A percentile compares a stretch with the other conserved stretches of the same genome.
These are phyloP conservation scores for Babyrousa celebensis DNA, from an alignment of 2,797 vertebrate species.

Conservation along the genomic window DNA sequence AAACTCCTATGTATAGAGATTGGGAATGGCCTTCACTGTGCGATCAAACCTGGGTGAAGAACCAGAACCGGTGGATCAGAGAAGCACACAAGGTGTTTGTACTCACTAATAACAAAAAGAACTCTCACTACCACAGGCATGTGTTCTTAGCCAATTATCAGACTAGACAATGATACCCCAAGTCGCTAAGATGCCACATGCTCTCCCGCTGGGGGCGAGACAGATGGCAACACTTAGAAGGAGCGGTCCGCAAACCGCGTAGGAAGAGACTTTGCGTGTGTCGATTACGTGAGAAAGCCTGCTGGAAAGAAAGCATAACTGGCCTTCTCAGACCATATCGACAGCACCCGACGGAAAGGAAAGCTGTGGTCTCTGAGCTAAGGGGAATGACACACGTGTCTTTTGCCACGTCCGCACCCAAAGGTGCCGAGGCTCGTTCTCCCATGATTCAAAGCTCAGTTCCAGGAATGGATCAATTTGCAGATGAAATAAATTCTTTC, in stretches of 20 bases:
- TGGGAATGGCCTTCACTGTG: no score
- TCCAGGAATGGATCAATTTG: neutral
- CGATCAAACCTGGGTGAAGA: neutral
- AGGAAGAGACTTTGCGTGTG: neutral
- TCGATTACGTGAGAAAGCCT: neutral
- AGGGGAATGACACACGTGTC: rapidly evolving
- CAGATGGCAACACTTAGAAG: neutral
- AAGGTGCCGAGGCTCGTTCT: neutral
- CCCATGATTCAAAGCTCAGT: neutral
- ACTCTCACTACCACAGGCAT: neutral
- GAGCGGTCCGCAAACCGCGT: neutral
- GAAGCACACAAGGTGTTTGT: neutral
- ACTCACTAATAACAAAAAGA: neutral
- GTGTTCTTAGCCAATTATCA: neutral
- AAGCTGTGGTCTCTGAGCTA: neutral
- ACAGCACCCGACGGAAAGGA: neutral
- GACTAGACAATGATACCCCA: neutral
- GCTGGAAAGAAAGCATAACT: neutral
- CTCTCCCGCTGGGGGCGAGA: neutral
- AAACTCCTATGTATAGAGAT: neutral
- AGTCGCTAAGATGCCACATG: rapidly evolving
- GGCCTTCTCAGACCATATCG: rapidly evolving
- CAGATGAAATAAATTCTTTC: neutral
- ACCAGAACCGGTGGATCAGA: neutral
- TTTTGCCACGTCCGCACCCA: rapidly evolving